Evolutionary conservation across 2,113 vertebrate species (phyloP), one percentile per base, ranked within the genome.

Genomic region (Gambusia holbrooki): DNA sequence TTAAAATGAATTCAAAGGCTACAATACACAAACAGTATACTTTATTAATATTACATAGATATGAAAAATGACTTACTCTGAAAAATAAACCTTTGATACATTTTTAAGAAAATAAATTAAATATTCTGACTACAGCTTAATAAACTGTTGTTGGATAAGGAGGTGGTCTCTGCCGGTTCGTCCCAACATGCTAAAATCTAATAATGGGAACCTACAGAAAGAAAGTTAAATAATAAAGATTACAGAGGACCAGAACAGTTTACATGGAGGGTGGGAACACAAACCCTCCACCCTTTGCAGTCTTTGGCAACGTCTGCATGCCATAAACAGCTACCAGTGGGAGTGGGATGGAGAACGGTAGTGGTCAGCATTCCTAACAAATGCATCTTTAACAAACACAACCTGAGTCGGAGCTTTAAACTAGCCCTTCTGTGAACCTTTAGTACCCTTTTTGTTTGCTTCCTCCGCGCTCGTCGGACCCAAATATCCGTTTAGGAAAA

Each of bases 41-140:
- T 74, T 88, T 90, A 87, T 94, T 84, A 88, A 90, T 84, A 81
- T 81, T 89, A 91, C 80, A 87, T 79, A 87, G 70, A 91, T 89
- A 87, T 85, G 90, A 80, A 93, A 95, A 95, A 96, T 81, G 87
- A 89, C 90, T 93, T 93, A 90, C 93, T 94, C 87, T 91, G 87
- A 93, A 93, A 94, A 93, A 94, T 88, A 95, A 93, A 92, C 77
- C 86, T 94, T 92, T 90, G 82, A 90, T 91, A 90, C 85, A 84
- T 93, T 42, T 95, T 96, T 96, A 96, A 29, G 95, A 96, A 98
- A 99, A 99, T 99, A 99, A 99, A 98, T 99, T 97, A 99, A 97
- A 96, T 97, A 96, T 94, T 96, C 88, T 93, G 93, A 94, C 93
- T 93, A 92, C 89, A 93, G 94, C 94, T 95, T 93, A 87, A 88